Conservation (phyloP, 1,140 invertebrate species). For the Triops longicaudatus region DNA sequence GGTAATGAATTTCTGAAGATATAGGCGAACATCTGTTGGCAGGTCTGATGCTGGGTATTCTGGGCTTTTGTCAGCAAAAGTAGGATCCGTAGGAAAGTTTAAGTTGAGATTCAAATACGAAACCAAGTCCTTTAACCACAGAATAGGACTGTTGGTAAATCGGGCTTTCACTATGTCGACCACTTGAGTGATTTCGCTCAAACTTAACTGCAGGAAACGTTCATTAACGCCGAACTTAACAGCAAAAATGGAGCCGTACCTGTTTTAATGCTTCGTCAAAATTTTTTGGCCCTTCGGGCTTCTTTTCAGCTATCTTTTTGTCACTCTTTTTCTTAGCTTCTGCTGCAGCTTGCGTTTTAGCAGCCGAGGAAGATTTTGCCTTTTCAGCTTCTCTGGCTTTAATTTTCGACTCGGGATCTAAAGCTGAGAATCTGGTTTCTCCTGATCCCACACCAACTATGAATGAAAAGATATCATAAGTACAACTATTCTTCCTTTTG, state of each 20-base stretch:
- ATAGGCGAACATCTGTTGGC: slow-evolving; percentile 11
- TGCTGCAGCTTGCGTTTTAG: background rate
- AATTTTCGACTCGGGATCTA: slow-evolving; percentile 12
- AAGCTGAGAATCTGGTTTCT: slow-evolving; percentile 6
- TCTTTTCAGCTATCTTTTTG: slow-evolving; percentile 12
- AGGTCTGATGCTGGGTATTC: slow-evolving; percentile 16
- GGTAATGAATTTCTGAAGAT: background rate
- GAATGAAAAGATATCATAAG: background rate
- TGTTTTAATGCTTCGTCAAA: slow-evolving; percentile 21
- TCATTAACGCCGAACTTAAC: background rate
- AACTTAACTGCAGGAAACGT: background rate
- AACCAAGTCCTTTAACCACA: slow-evolving; percentile 22
- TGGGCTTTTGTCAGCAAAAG: slow-evolving; percentile 1
- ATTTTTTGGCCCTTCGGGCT: background rate
- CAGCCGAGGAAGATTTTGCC: background rate
- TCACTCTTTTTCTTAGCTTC: slow-evolving; percentile 17
- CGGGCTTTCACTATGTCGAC: slow-evolving; percentile 5
- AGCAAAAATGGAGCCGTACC: background rate
- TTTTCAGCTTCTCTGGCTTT: slow-evolving; percentile 22
- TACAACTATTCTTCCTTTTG: no score
- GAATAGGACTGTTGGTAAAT: background rate
- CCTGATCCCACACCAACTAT: background rate
- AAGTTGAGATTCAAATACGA: slow-evolving; percentile 17
- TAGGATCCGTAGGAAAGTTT: slow-evolving; percentile 6
- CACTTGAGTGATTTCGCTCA: background rate